Conservation (phyloP, 2,888 invertebrate genomes). For the Sphinx pinastri region DNA sequence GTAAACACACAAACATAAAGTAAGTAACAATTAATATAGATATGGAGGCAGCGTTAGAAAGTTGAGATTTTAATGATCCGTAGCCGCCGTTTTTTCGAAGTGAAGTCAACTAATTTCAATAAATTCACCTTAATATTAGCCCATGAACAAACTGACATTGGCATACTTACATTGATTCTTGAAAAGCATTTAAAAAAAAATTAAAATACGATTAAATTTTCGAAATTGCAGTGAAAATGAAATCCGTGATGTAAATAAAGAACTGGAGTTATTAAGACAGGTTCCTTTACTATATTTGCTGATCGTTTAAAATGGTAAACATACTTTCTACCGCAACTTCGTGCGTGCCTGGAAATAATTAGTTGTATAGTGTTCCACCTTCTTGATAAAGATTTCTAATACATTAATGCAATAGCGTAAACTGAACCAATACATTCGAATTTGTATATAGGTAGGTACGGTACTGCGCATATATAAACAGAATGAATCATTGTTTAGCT, state of each 20-base stretch:
- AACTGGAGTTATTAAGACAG: neutral
- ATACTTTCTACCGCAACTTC: conserved; percentile 1
- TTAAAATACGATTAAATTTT: too few species aligned
- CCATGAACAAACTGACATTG: too few species aligned
- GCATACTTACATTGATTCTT: too few species aligned
- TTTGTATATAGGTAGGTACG: too few species aligned
- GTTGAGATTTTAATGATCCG: neutral
- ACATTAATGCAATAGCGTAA: conserved; percentile 6
- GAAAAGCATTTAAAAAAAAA: too few species aligned
- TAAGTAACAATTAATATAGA: neutral
- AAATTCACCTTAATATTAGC: too few species aligned
- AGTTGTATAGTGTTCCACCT: neutral
- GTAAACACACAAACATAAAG: neutral
- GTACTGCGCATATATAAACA: conserved; percentile 5
- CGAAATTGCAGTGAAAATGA: neutral
- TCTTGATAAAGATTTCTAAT: conserved; percentile 11
- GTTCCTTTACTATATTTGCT: conserved; percentile 1
- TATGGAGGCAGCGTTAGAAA: neutral
- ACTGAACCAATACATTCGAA: neutral
- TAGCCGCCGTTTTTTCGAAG: neutral
- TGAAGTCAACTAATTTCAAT: neutral
- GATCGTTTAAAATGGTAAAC: conserved; percentile 4
- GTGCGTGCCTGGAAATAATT: conserved; percentile 22
- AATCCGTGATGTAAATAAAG: neutral
- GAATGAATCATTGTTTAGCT: conserved; percentile 18